phyloP scores from a whole-genome alignment of 2,888 invertebrate genomes.

The Nebria salina region DNA sequence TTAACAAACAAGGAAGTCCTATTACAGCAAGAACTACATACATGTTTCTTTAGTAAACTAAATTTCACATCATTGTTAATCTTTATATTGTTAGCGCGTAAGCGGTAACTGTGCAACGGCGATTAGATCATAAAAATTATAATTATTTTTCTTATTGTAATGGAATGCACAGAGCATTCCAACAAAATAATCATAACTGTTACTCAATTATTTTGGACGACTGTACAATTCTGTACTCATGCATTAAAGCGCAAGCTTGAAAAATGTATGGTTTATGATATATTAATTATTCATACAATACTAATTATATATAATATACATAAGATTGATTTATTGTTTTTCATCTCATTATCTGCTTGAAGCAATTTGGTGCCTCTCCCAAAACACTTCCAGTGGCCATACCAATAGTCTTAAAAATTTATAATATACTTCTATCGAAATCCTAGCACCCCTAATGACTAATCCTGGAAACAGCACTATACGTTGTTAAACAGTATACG shows the following conservation, averaged over 20 bases:
- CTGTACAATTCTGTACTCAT: neutral
- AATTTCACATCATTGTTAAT: slow-evolving; percentile 27
- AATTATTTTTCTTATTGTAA: slow-evolving; percentile 24
- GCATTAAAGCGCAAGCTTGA: no score
- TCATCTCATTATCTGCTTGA: no score
- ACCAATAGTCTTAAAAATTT: no score
- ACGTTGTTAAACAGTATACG: neutral
- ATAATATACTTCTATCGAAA: neutral
- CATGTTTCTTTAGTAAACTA: slow-evolving; percentile 2
- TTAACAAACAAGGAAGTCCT: slow-evolving; percentile 7
- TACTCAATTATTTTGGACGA: slow-evolving; percentile 14
- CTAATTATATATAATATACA: no score
- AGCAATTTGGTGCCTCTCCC: no score
- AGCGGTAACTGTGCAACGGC: slow-evolving; percentile 19
- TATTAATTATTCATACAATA: no score
- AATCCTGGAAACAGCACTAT: neutral
- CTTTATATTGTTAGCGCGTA: slow-evolving; percentile 11
- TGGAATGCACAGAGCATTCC: slow-evolving; percentile 23
- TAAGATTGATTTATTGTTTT: no score
- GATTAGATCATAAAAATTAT: slow-evolving; percentile 26
- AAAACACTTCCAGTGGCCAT: no score
- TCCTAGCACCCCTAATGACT: neutral
- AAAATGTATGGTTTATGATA: no score
- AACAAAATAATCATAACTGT: slow-evolving; percentile 8
- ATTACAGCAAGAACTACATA: neutral